These are phyloP conservation scores for Dinoponera quadriceps DNA, from an alignment of 1,140 invertebrate genomes.

Conservation along the genomic window DNA sequence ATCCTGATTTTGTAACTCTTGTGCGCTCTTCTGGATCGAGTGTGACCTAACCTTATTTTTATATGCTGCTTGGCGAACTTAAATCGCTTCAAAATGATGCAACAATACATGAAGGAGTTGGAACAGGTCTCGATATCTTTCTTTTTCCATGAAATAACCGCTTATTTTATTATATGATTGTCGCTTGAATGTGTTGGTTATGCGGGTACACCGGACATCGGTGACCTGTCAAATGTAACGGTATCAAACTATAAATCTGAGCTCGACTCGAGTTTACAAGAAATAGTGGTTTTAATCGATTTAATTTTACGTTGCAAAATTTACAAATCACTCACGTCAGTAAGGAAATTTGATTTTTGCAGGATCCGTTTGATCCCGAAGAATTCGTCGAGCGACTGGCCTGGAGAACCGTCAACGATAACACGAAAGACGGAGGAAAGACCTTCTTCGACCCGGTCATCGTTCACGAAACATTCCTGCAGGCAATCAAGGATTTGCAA, in stretches of 20 bases:
- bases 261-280: not conserved
- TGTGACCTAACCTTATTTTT: constrained; percentile 43
- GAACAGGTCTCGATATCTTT: constrained; percentile 87
- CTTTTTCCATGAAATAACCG: too few relatives aligned
- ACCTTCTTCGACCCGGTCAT: constrained; percentile 91
- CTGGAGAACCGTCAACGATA: constrained; percentile 95
- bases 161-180: not conserved
- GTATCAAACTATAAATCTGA: constrained; percentile 11
- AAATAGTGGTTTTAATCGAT: not conserved
- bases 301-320: not conserved
- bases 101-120: constrained; percentile 93
- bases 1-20: not conserved
- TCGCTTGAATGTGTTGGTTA: constrained; percentile 55
- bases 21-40: not conserved
- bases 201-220: too few relatives aligned
- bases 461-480: constrained; percentile 96
- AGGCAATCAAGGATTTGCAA: constrained; percentile 94
- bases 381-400: constrained; percentile 99
- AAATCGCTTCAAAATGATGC: constrained; percentile 89
- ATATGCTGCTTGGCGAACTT: not conserved
- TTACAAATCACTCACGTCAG: not conserved
- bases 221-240: too few relatives aligned
- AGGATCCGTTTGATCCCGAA: constrained; percentile 98
- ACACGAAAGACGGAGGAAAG: constrained; percentile 88
- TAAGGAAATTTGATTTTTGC: constrained; percentile 46